Evolutionary conservation across 2,113 vertebrate species (phyloP).

Genomic region (Saguinus imperator): DNA sequence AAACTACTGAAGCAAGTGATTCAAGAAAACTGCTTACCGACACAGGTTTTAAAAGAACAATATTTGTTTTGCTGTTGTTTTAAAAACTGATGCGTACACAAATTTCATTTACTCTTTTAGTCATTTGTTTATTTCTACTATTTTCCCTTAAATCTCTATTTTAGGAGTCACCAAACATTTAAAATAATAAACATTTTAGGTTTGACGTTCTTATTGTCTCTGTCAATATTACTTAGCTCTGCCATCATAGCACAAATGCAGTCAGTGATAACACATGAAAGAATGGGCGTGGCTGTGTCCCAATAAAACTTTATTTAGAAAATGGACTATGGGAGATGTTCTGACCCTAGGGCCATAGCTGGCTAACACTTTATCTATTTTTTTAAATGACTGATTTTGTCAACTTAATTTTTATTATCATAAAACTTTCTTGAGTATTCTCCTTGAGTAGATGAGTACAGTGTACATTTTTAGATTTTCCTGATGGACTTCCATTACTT

Average conservation of each 20-base stretch:
- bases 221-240: not conserved
- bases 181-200: not conserved
- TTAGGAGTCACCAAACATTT: not conserved
- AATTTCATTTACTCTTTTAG: slow-evolving; percentile 1
- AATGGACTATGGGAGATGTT: not conserved
- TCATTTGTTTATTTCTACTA: not conserved
- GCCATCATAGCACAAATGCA: not conserved
- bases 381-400: not conserved
- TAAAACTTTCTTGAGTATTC: not conserved
- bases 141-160: slow-evolving; percentile 25
- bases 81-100: not conserved
- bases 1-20: not conserved
- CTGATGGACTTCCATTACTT: not conserved
- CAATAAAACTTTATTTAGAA: slow-evolving; percentile 22
- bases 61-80: not conserved
- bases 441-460: not conserved
- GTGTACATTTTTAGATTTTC: not conserved
- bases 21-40: not conserved
- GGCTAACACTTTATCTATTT: not conserved
- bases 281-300: not conserved
- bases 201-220: not conserved
- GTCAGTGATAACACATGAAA: not conserved
- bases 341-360: not conserved
- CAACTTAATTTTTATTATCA: not conserved
- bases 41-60: not conserved